Conservation (phyloP, 2,113 vertebrate species). For the Zeus faber region DNA sequence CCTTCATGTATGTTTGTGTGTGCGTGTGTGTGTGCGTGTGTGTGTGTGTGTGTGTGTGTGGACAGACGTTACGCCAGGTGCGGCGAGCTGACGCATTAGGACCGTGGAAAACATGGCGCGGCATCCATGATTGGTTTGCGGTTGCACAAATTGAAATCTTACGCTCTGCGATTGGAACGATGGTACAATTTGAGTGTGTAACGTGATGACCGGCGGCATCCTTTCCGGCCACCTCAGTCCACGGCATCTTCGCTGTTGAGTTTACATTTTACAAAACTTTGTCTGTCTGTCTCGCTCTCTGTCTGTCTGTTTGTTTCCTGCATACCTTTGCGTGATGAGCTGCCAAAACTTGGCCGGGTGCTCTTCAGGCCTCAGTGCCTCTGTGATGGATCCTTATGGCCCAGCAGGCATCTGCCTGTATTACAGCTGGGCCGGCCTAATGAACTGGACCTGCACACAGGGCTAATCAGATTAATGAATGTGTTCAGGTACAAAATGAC, state of each 20-base stretch:
- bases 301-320: conserved; percentile 29
- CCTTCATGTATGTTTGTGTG: background rate
- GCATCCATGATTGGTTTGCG: background rate
- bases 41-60: too few relatives aligned
- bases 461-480: conserved; percentile 73
- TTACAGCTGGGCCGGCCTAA: conserved; percentile 67
- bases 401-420: conserved; percentile 64
- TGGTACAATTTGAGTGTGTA: too few relatives aligned
- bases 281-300: too few relatives aligned
- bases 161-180: too few relatives aligned
- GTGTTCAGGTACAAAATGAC: conserved; percentile 67
- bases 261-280: conserved; percentile 5
- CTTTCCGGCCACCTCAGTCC: background rate
- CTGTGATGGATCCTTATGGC: conserved; percentile 68
- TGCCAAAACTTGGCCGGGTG: too few relatives aligned
- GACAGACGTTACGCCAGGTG: background rate
- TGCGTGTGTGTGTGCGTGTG: background rate
- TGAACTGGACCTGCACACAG: conserved; percentile 67
- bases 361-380: conserved; percentile 70
- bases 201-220: too few relatives aligned
- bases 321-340: too few relatives aligned
- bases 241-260: background rate
- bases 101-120: background rate
- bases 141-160: background rate
- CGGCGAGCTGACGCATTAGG: background rate